A percentile compares a stretch with the other conserved stretches of the same genome.
Conservation (phyloP, 2,888 invertebrate genomes). For the Idaea aversata region DNA sequence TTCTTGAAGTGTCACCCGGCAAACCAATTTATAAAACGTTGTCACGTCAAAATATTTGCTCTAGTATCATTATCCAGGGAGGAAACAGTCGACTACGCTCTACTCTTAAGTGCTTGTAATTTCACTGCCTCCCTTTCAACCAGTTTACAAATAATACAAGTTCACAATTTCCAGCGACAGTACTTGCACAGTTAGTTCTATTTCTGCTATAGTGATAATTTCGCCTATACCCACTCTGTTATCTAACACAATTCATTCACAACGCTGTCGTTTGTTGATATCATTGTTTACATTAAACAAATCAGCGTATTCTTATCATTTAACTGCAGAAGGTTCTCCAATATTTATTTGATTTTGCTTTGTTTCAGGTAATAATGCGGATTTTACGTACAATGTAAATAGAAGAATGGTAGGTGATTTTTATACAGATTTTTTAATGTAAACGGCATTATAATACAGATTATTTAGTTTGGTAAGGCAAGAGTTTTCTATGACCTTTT, state of each 20-base stretch:
- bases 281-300: neutral
- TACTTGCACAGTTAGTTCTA: neutral
- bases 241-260: neutral
- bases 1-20: no score
- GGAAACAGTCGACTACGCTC: no score
- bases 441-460: no score
- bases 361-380: slow-evolving; percentile 20
- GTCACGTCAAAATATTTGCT: no score
- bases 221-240: neutral
- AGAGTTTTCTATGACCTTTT: no score
- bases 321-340: neutral
- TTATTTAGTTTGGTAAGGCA: no score
- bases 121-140: no score
- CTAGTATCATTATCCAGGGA: no score
- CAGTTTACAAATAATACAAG: no score
- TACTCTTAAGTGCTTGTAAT: no score
- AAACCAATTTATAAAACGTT: no score
- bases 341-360: slow-evolving; percentile 17
- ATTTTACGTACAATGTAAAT: neutral
- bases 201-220: neutral
- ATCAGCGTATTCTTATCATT: slow-evolving; percentile 1
- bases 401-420: neutral
- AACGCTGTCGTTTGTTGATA: neutral
- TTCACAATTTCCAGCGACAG: no score
- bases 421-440: neutral